Percentiles rank a stretch among this genome's conserved stretches.
Evolutionary conservation across 1,140 invertebrate genomes (phyloP).

Genomic region (Halyomorpha halys): DNA sequence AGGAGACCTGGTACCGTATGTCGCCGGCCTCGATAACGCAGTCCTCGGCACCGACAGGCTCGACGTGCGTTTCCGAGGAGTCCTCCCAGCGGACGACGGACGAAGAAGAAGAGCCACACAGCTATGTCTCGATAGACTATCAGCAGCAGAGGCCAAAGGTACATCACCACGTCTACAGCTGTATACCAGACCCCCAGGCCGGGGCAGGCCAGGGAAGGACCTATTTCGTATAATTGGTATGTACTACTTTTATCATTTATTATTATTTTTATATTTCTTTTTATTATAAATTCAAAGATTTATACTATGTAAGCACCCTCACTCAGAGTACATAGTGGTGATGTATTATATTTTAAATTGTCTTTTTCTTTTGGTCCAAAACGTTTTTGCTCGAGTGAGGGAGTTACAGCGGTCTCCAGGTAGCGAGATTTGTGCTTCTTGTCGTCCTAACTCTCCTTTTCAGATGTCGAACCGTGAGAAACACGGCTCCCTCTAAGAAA

Average conservation of each 20-base stretch:
- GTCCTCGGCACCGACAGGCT: constrained; percentile 45
- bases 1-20: constrained; percentile 41
- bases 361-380: too few relatives aligned
- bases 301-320: too few relatives aligned
- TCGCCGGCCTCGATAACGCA: constrained; percentile 32
- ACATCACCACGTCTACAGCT: constrained; percentile 45
- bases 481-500: too few relatives aligned
- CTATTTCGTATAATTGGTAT: constrained; percentile 32
- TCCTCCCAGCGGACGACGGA: constrained; percentile 47
- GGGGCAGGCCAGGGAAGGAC: constrained; percentile 33
- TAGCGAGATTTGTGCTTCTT: too few relatives aligned
- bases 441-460: too few relatives aligned
- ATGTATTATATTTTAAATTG: too few relatives aligned
- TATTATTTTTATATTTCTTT: not conserved
- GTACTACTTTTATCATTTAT: constrained; percentile 10
- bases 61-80: constrained; percentile 51
- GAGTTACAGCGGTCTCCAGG: too few relatives aligned
- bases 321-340: too few relatives aligned
- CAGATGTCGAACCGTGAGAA: too few relatives aligned
- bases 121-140: constrained; percentile 34
- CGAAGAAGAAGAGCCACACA: constrained; percentile 45
- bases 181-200: constrained; percentile 42
- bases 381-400: too few relatives aligned
- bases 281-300: too few relatives aligned
- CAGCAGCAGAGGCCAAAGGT: constrained; percentile 35